phyloP scores from a whole-genome alignment of 2,888 invertebrate genomes.

The Chloroclysta siterata region DNA sequence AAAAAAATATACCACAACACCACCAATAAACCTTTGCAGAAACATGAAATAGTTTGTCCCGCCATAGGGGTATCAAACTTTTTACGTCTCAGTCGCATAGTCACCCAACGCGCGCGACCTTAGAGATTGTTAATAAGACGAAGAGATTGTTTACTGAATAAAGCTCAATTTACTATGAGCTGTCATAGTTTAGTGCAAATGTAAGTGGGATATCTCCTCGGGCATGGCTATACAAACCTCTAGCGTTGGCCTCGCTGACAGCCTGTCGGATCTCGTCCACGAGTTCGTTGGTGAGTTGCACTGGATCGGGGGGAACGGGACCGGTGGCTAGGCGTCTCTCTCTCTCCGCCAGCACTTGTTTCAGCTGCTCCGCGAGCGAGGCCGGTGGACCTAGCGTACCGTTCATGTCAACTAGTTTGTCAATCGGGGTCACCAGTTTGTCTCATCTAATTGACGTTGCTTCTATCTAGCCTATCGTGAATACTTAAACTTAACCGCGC shows the following conservation, averaged over 20 bases:
- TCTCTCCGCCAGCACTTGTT: slow-evolving; percentile 93
- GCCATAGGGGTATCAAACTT: too few species aligned
- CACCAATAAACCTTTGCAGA: too few species aligned
- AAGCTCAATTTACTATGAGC: neutral
- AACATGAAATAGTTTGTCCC: too few species aligned
- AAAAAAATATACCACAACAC: too few species aligned
- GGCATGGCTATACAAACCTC: slow-evolving; percentile 84
- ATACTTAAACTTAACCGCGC: neutral
- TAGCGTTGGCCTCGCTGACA: slow-evolving; percentile 94
- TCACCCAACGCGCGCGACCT: too few species aligned
- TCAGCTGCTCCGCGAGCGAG: slow-evolving; percentile 93
- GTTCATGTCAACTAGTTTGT: neutral
- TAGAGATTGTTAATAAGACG: too few species aligned
- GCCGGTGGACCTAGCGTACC: slow-evolving; percentile 86
- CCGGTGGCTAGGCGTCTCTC: slow-evolving; percentile 88
- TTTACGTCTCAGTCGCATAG: too few species aligned
- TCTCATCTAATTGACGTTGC: neutral
- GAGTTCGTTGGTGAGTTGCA: slow-evolving; percentile 91
- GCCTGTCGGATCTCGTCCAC: slow-evolving; percentile 95
- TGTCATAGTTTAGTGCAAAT: slow-evolving; percentile 4
- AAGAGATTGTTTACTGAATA: too few species aligned
- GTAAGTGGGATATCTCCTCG: neutral
- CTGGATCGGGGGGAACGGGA: slow-evolving; percentile 81
- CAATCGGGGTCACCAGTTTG: neutral
- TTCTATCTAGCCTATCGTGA: neutral